Base-by-base conservation (phyloP, 1,140 invertebrate species). In the Tachypleus tridentatus region DNA sequence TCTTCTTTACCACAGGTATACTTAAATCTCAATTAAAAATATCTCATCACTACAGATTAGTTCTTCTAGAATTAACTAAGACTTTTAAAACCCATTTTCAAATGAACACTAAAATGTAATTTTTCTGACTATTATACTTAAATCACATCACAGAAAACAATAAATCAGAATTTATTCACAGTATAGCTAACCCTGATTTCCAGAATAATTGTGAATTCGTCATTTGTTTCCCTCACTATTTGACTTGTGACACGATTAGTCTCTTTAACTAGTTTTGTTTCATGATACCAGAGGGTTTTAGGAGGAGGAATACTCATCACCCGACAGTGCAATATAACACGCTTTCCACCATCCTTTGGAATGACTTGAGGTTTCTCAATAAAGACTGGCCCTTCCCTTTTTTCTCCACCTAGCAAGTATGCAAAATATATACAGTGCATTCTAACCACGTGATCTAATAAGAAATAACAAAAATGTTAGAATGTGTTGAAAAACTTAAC, bases 291-390 rank as follows among this genome's bases (percentile, higher is more conserved):
- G 63, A 85, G 29, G 5, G 62, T 60, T 54, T 53, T 53, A 48
- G 93, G 88, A 67, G 85, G 85, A 51, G 93, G 90, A 74, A 89
- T 88, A 5, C 91, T 90, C 78, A 91, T 92, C 75, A 93, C 95
- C 72, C 89, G 89, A 79, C 91, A 95, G 77, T 92, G 89, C 92
- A 97, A 94, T 56, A 91, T 89, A 73, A 97, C 96, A 61, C 96
- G 82, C 67, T 91, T 93, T 61, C 91, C 91, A 75, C 86, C 89
- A 77, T 97, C 93, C 78, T 98, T 97, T 71, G 96, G 92, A 80
- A 97, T 93, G 76, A 98, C 98, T 78, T 88, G 86, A 51, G 96
- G 96, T 81, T 97, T 97, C 76, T 96, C 94, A 72, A 93, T 84
- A 77, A 98, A 96, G 57, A 90, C 91, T 58, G 96, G 96, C 67